phyloP scores from a whole-genome alignment of 53 echinoderm and acorn worm species.

The Apostichopus leukothele region DNA sequence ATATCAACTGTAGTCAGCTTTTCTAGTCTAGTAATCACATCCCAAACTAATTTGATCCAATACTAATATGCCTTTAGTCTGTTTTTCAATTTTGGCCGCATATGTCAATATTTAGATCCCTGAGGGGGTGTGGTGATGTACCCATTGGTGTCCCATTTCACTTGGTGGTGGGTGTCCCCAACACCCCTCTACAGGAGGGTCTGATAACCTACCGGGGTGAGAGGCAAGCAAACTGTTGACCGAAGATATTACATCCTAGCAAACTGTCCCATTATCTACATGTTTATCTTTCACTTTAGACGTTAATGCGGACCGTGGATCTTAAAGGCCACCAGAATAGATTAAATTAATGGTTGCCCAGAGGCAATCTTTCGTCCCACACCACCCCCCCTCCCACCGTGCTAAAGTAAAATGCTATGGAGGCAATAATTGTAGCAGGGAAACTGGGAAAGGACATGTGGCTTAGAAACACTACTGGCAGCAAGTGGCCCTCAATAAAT shows the following conservation, averaged over 20 bases:
- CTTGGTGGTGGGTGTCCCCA: neutral
- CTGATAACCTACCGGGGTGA: neutral
- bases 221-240: neutral
- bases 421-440: neutral
- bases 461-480: neutral
- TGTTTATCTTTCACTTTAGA: constrained; percentile 24
- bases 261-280: neutral
- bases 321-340: constrained; percentile 31
- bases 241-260: neutral
- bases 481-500: neutral
- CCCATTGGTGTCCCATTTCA: neutral
- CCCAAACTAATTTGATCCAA: too few species aligned
- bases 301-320: neutral
- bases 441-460: neutral
- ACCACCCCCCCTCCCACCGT: neutral
- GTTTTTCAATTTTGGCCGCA: constrained; percentile 24
- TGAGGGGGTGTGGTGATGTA: constrained; percentile 1
- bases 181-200: constrained; percentile 16
- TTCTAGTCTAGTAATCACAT: too few species aligned
- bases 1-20: too few species aligned
- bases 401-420: neutral
- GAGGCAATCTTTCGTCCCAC: neutral
- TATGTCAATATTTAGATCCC: constrained; percentile 27
- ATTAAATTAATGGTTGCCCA: constrained; percentile 21
- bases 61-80: neutral